Evolutionary conservation across 2,113 vertebrate species (phyloP), one percentile per base, ranked within the genome.

Genomic region (Ancistrus triradiatus): DNA sequence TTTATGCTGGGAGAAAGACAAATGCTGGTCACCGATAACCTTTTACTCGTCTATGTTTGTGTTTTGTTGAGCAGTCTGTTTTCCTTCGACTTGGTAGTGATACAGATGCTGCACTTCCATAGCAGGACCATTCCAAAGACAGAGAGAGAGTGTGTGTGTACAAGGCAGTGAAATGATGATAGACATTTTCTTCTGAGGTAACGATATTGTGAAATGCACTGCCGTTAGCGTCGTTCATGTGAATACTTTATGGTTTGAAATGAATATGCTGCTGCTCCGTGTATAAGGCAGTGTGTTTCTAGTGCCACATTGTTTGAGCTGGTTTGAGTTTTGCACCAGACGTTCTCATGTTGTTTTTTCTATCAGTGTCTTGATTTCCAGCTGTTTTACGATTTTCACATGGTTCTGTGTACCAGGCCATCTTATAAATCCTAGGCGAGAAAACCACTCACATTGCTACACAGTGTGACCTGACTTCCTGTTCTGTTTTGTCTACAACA

Each of bases 371-470:
- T 43, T 21, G 35, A 55, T 72, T 62, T 64, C 37, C 9, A 48
- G 50, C 38, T 53, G 47, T 63, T 63, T 61, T 67, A 28, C 53
- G 31, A 47, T 68, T 73, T 63, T 52, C 60, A 73, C 71, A 60
- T 15, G 44, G 33, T 55, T 46, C 51, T 47, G 47, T 35, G 28
- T 53, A 10, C 13, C 38, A 19, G 47, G 62, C 22, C 18, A 59
- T 15, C 51, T 6, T 52, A 51, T 24, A 28, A 35, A 55, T 43
- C 38, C 21, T 22, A 31, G 38, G 40, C 31, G 27, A 10, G 35
- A 58, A 1, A 38, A 4, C 14, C 48, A 63, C 4, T 47, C 9
- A 10, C 48, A 31, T 27, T 61, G 35, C 33, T 60, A 27, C 14
- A 49, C 9, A 49, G 48, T 63, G 37, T 4, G n/a, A 24, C 15